These are phyloP conservation scores for Archegozetes longisetosus DNA, from an alignment of 1,140 invertebrate genomes.

Conservation along the genomic window DNA sequence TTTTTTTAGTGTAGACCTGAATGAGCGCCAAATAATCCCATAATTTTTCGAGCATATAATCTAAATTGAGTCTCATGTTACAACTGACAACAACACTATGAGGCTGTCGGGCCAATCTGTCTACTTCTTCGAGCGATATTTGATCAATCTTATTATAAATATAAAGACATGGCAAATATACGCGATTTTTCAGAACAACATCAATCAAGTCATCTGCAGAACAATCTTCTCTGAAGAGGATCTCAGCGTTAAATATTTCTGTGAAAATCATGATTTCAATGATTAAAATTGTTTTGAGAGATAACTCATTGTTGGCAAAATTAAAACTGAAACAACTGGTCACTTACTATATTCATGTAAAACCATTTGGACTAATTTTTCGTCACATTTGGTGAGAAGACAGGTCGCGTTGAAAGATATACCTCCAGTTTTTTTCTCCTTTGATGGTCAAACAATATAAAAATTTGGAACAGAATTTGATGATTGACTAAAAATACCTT, in stretches of 20 bases:
- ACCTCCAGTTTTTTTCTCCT: constrained; percentile 92
- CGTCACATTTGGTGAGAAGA: constrained; percentile 78
- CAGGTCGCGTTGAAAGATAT: constrained; percentile 96
- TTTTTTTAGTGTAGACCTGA: constrained; percentile 96
- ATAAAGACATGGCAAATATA: constrained; percentile 93
- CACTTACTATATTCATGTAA: constrained; percentile 78
- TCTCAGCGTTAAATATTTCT: constrained; percentile 28
- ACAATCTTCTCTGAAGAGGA: constrained; percentile 88
- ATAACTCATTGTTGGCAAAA: background rate
- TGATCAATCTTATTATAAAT: constrained; percentile 98
- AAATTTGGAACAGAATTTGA: background rate
- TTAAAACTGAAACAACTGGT: constrained; percentile 1
- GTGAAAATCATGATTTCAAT: background rate
- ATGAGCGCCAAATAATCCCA: constrained; percentile 92
- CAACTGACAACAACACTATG: constrained; percentile 94
- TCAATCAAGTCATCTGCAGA: constrained; percentile 94
- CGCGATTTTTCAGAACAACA: constrained; percentile 92
- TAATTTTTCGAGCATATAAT: constrained; percentile 75
- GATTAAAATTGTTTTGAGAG: background rate
- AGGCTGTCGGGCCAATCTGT: constrained; percentile 73
- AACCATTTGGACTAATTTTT: constrained; percentile 96
- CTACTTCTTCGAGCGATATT: constrained; percentile 95
- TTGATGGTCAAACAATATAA: constrained; percentile 23
- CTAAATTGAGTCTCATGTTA: constrained; percentile 97
- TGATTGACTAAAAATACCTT: constrained; percentile 43